Evolutionary conservation across 2,888 invertebrate genomes (phyloP), one percentile per base, ranked within the genome.

Genomic region (Heliconius hortense): DNA sequence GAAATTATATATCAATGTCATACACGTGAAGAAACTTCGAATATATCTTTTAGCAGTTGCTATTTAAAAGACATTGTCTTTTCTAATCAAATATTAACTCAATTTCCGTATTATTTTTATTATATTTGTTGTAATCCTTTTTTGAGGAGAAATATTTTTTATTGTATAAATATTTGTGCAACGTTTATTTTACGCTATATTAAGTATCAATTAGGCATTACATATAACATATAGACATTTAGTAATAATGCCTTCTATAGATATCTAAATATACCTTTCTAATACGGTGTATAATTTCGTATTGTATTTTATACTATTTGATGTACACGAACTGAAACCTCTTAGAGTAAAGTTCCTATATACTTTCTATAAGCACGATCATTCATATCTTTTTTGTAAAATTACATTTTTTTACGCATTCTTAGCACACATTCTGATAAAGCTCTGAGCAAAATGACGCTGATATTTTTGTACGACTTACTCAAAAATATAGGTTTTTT

Each of bases 311-410:
- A 69, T 69, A 69, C 69, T 69, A 63, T 48, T 62, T 56, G 24
- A 69, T 48, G 53, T 69, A 63, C 69, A 53, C 48, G 69, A 66
- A 66, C 24, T 66, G 24, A 63, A 68, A 69, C 62, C 48, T 69
- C 53, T n/a, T 63, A 68, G 62, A 26, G 15, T 53, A 31, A 69
- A 74, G 74, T 74, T 74, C 74, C 74, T 74, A 74, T 69, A 35
- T 53, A 69, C 35, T 63, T 69, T 63, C 74, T 63, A 74, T 26
- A 69, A 62, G 48, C 35, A 48, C 48, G 31, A 63, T 63, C 69
- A 39, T 62, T 74, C n/a, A 28, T 53, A 28, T 15, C 8, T 56
- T 56, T 4, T 56, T n/a, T 69, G 15, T 56, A 31, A 13, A n/a
- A 3, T 69, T 68, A 10, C 31, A 28, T 7, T 53, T 24, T 28